Evolutionary conservation across 2,888 invertebrate species (phyloP).

Genomic region (Cerastis rubricosa): DNA sequence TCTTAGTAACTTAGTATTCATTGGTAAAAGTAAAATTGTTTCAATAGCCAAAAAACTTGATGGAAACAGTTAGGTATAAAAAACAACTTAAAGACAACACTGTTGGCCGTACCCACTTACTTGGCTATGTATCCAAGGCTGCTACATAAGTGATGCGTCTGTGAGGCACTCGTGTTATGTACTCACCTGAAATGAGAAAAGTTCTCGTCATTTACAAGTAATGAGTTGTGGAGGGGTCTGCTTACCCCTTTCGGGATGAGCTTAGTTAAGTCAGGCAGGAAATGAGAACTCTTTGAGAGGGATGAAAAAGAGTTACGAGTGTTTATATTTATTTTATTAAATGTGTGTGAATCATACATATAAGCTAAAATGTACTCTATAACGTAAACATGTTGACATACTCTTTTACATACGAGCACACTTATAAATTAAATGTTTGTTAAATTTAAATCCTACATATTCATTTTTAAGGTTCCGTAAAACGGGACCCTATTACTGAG

Average conservation of each 20-base stretch:
- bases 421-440: neutral
- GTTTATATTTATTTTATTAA: neutral
- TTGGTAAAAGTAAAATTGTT: too few species aligned
- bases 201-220: conserved; percentile 50
- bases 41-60: too few species aligned
- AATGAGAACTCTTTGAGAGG: conserved; percentile 7
- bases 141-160: conserved; percentile 53
- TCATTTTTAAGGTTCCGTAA: too few species aligned
- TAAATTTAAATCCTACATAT: neutral
- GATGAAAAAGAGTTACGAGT: neutral
- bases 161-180: conserved; percentile 19
- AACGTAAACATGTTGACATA: neutral
- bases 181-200: conserved; percentile 72
- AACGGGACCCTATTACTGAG: too few species aligned
- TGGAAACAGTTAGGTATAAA: too few species aligned
- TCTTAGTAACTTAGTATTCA: too few species aligned
- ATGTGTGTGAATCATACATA: neutral
- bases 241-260: conserved; percentile 11
- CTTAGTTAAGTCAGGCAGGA: conserved; percentile 6
- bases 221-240: conserved; percentile 39
- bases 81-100: too few species aligned
- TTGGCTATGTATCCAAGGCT: conserved; percentile 4
- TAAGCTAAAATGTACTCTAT: neutral
- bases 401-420: neutral
- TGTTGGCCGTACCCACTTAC: conserved; percentile 41